Conservation (phyloP, 1,140 invertebrate genomes). For the Zaprionus vittiger region DNA sequence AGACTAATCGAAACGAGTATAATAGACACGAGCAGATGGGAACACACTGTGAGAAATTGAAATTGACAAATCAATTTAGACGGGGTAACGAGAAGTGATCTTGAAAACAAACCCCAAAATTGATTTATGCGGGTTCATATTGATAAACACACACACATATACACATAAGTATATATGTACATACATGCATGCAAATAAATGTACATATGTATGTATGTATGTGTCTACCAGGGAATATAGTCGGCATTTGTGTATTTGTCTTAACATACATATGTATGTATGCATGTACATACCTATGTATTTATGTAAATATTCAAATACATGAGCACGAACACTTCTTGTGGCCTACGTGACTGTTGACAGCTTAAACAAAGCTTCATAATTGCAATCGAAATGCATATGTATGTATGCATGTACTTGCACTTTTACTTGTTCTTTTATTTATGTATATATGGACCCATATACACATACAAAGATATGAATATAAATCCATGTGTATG, state of each 20-base stretch:
- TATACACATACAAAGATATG: neutral
- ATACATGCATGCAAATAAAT: neutral
- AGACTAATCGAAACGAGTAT: slow-evolving; percentile 5
- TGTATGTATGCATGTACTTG: neutral
- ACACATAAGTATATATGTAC: neutral
- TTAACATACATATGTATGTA: neutral
- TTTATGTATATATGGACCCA: neutral
- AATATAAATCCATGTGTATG: neutral
- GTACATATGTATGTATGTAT: neutral
- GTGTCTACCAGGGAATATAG: neutral
- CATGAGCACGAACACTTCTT: slow-evolving; percentile 2
- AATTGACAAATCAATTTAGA: neutral
- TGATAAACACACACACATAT: neutral
- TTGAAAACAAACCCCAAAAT: neutral
- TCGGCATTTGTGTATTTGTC: neutral
- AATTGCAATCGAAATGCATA: slow-evolving; percentile 4
- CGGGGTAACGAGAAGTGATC: neutral
- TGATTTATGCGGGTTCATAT: neutral
- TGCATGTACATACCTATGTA: neutral
- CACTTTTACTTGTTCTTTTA: neutral
- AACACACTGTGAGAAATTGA: slow-evolving; percentile 6
- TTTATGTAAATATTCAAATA: neutral
- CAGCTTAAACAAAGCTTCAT: slow-evolving; percentile 20
- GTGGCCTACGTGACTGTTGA: slow-evolving; percentile 38
- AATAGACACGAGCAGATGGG: slow-evolving; percentile 8